Evolutionary conservation across 2,797 vertebrate species (phyloP).

Genomic region (Potorous gilbertii): DNA sequence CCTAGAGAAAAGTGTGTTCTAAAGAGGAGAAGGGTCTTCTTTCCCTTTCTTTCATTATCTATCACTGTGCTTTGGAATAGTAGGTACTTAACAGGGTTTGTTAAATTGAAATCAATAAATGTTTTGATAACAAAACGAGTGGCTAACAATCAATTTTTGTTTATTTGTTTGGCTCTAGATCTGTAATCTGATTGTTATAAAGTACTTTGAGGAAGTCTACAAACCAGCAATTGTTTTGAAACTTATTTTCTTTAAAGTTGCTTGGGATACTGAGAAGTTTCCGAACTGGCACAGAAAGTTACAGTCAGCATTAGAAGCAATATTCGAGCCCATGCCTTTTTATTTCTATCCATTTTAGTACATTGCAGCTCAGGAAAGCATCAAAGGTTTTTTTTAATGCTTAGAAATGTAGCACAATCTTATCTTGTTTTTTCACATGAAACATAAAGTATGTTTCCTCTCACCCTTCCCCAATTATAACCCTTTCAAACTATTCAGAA

Average conservation of each 20-base stretch:
- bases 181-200: neutral
- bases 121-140: neutral
- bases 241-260: neutral
- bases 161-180: neutral
- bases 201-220: neutral
- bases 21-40: neutral
- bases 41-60: neutral
- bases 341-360: neutral
- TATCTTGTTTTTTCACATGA: slow-evolving; percentile 36
- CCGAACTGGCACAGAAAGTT: neutral
- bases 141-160: neutral
- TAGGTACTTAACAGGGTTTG: neutral
- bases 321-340: neutral
- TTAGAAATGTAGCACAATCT: neutral
- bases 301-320: neutral
- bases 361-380: neutral
- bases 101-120: neutral
- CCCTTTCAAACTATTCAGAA: neutral
- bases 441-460: neutral
- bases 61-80: neutral
- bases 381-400: neutral
- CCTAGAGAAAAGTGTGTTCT: neutral
- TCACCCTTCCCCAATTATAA: slow-evolving; percentile 19
- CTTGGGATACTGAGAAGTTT: neutral
- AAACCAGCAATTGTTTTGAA: neutral